Base-by-base conservation (phyloP, 2,113 vertebrate genomes). In the Mirounga angustirostris region DNA sequence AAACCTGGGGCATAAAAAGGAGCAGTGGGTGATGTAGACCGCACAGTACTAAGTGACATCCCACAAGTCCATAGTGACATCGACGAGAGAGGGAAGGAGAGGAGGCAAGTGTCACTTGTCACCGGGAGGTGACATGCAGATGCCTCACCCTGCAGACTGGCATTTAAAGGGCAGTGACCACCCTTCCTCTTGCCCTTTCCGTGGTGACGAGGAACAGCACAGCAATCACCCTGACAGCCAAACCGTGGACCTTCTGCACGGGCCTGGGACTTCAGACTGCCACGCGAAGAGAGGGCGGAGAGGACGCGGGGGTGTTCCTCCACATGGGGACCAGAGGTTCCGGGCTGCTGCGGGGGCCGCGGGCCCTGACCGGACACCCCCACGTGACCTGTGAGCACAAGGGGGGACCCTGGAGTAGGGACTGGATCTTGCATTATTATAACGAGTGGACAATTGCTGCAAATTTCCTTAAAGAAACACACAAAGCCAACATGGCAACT, bases 371-470 rank as follows among this genome's bases (percentile, higher is more conserved):
- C 46, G 5, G 28, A 30, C 63, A 65, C 28, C 28, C 63, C 63
- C 8, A 5, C 16, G 0, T 21, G 46, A 26, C 50, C n/a, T 9
- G 1, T 2, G 24, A 33, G 69, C 19, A 21, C 16, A 4, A 13
- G 7, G 2, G 11, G 28, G 28, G 36, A 56, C 10, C 11, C 36
- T 13, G 13, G 9, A 14, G 26, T 5, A 18, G 6, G 4, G 54
- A 74, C 69, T 24, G 36, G 54, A 22, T 30, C 5, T 59, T 5
- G 7, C 36, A 9, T 40, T 15, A 40, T 30, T 30, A 26, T 12
- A 13, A 13, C 28, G 1, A 30, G 5, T 0, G 7, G 36, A 3
- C 8, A 21, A 33, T 21, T 8, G 6, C 8, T 1, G 67, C 56
- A 11, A 43, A 13, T 9, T 13, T 21, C 54, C 50, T 40, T 67